Percentiles rank a stretch among this genome's conserved stretches.
phyloP scores from a whole-genome alignment of 2,797 vertebrate species.

The Etheostoma nigrum region DNA sequence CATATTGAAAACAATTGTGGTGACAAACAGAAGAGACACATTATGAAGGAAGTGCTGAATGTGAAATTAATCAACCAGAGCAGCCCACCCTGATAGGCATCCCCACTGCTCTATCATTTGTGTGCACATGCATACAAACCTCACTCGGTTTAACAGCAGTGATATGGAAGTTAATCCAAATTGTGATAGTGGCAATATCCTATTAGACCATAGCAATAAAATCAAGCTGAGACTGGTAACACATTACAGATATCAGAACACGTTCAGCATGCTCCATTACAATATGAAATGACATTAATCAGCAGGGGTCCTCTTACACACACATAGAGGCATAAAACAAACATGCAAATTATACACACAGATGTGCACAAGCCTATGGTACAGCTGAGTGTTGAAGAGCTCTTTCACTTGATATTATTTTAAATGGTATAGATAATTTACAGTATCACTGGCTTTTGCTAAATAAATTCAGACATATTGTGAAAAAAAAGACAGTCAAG shows the following conservation, averaged over 20 bases:
- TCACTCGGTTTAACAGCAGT: conserved; percentile 71
- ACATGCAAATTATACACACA: conserved; percentile 68
- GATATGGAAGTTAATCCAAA: conserved; percentile 82
- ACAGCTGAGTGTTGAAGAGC: conserved; percentile 40
- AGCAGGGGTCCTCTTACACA: conserved; percentile 69
- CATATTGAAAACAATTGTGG: conserved; percentile 68
- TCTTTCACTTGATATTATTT: conserved; percentile 48
- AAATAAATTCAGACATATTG: conserved; percentile 55
- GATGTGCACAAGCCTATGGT: conserved; percentile 34
- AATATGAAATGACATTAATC: conserved; percentile 80
- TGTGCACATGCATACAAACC: conserved; percentile 48
- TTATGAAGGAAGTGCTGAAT: conserved; percentile 67
- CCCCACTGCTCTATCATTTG: conserved; percentile 52
- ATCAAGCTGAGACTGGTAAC: conserved; percentile 79
- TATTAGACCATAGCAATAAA: conserved; percentile 82
- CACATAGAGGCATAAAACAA: conserved; percentile 69
- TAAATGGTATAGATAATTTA: conserved; percentile 35
- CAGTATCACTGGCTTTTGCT: conserved; percentile 40
- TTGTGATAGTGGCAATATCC: conserved; percentile 81
- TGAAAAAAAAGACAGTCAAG: conserved; percentile 50
- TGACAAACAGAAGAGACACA: conserved; percentile 68
- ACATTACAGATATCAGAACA: conserved; percentile 80
- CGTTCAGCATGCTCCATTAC: conserved; percentile 77
- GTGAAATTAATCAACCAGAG: conserved; percentile 75
- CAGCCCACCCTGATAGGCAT: conserved; percentile 62